phyloP scores from a whole-genome alignment of 2,888 invertebrate genomes.

The Gastrophysa polygoni region DNA sequence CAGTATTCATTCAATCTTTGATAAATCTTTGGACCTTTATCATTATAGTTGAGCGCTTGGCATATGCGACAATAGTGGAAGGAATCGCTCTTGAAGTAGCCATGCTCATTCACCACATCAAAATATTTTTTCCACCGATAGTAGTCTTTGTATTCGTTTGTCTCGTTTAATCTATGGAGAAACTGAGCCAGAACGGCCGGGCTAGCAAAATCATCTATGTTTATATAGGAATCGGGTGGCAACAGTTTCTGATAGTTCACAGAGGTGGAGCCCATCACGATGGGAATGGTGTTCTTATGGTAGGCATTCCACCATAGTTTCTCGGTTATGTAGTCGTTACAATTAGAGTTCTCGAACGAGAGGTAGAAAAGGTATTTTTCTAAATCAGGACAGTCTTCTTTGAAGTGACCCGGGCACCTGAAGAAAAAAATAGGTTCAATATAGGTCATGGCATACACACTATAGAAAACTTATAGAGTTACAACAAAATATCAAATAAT shows the following conservation, averaged over 20 bases:
- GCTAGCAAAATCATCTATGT: conserved; percentile 63
- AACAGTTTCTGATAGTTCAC: conserved; percentile 60
- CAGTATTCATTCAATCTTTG: conserved; percentile 56
- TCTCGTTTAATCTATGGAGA: conserved; percentile 59
- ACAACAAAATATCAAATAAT: no score
- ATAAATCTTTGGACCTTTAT: conserved; percentile 55
- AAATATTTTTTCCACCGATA: conserved; percentile 68
- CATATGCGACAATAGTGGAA: conserved; percentile 70
- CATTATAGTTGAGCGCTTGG: conserved; percentile 71
- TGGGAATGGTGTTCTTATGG: conserved; percentile 66
- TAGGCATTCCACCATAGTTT: conserved; percentile 72
- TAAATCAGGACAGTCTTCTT: conserved; percentile 63
- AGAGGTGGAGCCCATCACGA: conserved; percentile 67
- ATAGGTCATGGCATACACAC: no score
- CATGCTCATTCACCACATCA: conserved; percentile 68
- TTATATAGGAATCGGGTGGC: conserved; percentile 69
- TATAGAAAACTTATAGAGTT: no score
- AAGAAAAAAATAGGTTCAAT: no score
- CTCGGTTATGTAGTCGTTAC: conserved; percentile 73
- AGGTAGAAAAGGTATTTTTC: conserved; percentile 70
- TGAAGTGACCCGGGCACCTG: conserved; percentile 70
- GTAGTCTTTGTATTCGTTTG: conserved; percentile 57
- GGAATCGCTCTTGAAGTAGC: conserved; percentile 67
- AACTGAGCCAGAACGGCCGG: conserved; percentile 62
- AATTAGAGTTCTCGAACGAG: conserved; percentile 73